Evolutionary conservation across 2,888 invertebrate species (phyloP), one percentile per base, ranked within the genome.

Genomic region (Leptinotarsa haldemani): DNA sequence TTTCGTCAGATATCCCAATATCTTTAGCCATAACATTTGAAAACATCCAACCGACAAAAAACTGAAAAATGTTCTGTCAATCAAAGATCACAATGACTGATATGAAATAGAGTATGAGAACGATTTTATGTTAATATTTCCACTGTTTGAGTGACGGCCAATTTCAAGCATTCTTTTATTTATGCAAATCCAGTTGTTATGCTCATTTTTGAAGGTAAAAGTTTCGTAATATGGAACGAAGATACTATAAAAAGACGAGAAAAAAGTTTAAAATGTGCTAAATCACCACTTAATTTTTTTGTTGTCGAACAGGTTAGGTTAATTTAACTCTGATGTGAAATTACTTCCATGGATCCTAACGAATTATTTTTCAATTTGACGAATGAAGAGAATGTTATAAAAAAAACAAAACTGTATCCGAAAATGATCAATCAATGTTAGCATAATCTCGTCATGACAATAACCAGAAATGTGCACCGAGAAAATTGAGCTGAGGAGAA

Each of bases 111-210:
- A 56, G 56, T 56, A 13, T 56, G 13, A 56, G 22, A 18, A 9
- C 18, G 56, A 18, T 56, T 18, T 56, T 56, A 56, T 56, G 56
- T 18, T 56, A 56, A 56, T 22, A 56, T 56, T 56, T 56, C 18
- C 4, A 22, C 56, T 56, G 20, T 56, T 56, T 56, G 56, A 56
- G 22, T 56, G 56, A 56, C 56, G 22, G 56, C 56, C 22, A 22
- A 15, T 56, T 22, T 56, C 22, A 13, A 56, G 22, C 56, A 56
- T 56, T 56, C 20, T 13, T 56, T 56, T 56, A 56, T 56, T 20
- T 56, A 56, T 56, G 56, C 20, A 56, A 56, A 56, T 56, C 56
- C 22, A 52, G 52, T 18, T 20, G 13, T 56, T 22, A 22, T 56
- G 20, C 4, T 16, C 22, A 22, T 13, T 56, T 53, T 53, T 22